Percentiles rank a stretch among this genome's conserved stretches.
phyloP scores from a whole-genome alignment of 2,888 invertebrate genomes.

The Gnatocerus cornutus region DNA sequence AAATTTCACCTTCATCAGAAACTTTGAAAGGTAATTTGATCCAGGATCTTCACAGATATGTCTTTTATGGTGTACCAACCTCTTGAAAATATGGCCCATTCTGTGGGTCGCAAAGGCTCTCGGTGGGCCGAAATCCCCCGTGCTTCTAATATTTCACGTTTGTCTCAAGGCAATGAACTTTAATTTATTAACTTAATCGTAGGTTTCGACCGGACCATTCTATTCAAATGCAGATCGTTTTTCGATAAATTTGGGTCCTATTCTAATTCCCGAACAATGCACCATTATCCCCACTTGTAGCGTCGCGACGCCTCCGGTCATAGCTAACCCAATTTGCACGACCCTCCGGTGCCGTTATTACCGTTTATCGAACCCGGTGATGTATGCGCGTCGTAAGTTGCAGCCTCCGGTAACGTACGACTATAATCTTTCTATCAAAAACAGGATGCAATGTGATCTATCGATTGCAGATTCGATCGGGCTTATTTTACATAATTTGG shows the following conservation, averaged over 20 bases:
- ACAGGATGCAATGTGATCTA: conserved; percentile 64
- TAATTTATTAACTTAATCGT: conserved; percentile 55
- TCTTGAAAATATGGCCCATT: no score
- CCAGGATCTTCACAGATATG: no score
- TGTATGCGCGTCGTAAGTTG: conserved; percentile 22
- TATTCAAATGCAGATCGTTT: conserved; percentile 54
- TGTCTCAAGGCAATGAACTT: conserved; percentile 50
- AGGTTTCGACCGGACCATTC: conserved; percentile 52
- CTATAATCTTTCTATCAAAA: conserved; percentile 68
- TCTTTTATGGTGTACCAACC: no score
- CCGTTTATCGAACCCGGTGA: conserved; percentile 45
- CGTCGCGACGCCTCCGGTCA: conserved; percentile 24
- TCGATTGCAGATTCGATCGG: conserved; percentile 56
- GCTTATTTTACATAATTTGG: conserved; percentile 25
- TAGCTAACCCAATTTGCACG: conserved; percentile 48
- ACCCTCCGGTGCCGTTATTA: conserved; percentile 52
- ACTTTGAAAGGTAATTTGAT: no score
- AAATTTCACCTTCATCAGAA: no score
- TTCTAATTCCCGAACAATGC: conserved; percentile 17
- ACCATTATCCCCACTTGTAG: conserved; percentile 3
- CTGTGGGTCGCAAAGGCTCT: background rate
- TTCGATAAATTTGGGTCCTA: conserved; percentile 40
- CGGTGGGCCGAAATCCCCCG: conserved; percentile 13
- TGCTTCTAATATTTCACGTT: conserved; percentile 46
- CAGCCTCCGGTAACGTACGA: conserved; percentile 38